Evolutionary conservation across 1,140 invertebrate genomes (phyloP).

Genomic region (Mya arenaria): DNA sequence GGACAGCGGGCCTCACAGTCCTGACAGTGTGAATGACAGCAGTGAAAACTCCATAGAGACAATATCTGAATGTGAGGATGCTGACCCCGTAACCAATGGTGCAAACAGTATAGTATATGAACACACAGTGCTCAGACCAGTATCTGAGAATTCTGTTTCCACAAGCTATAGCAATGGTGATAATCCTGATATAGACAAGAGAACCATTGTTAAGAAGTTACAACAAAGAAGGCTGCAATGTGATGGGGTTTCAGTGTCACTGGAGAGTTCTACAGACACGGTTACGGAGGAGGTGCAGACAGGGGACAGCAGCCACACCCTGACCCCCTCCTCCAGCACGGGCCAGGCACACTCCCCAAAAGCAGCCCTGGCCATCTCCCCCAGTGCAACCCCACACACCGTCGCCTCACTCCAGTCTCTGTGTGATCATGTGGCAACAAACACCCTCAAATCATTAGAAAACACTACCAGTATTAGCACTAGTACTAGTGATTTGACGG

Average conservation of each 20-base stretch:
- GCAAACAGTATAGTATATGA: no score
- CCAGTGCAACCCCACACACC: slow-evolving; percentile 13
- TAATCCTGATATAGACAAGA: background rate
- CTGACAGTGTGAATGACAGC: slow-evolving; percentile 32
- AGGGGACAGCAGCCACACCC: slow-evolving; percentile 36
- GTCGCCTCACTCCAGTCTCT: slow-evolving; percentile 32
- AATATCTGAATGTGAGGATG: slow-evolving; percentile 45
- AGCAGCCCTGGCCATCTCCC: no score
- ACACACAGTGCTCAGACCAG: no score
- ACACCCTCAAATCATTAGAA: slow-evolving; percentile 58
- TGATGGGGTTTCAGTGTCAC: background rate
- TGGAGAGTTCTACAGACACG: slow-evolving; percentile 83
- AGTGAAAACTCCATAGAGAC: slow-evolving; percentile 55
- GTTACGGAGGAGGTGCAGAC: slow-evolving; percentile 77
- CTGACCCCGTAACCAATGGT: slow-evolving; percentile 35
- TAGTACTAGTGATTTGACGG: slow-evolving; percentile 80
- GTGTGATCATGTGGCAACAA: slow-evolving; percentile 48
- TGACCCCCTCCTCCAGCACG: background rate
- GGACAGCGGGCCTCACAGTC: background rate
- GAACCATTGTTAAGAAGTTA: background rate
- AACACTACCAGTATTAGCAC: slow-evolving; percentile 75
- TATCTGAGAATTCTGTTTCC: no score
- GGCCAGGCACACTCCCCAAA: no score
- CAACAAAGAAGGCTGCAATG: background rate
- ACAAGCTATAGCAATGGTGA: background rate